Evolutionary conservation across 2,113 vertebrate genomes (phyloP), one percentile per base, ranked within the genome.

Genomic region (Tachycineta bicolor): DNA sequence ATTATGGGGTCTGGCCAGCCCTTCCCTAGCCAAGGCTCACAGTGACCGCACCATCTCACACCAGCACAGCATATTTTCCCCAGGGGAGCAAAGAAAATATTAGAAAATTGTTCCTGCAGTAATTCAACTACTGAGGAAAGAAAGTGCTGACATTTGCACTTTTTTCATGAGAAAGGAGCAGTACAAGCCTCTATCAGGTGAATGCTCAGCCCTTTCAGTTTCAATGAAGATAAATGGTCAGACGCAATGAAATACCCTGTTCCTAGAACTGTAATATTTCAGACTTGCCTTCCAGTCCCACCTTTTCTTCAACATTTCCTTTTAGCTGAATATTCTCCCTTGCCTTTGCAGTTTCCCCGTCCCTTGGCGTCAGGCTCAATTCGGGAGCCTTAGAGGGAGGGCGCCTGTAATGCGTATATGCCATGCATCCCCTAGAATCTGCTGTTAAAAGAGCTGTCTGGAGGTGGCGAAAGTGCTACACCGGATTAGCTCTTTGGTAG

Each of bases 331-430:
- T 69, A 16, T 20, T 44, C 10, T 83, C 44, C 23, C 33, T 44
- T 21, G 12, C 47, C 34, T 44, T 58, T 65, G 22, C 1, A 1
- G 12, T 64, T 80, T 6, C 17, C 11, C 37, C 41, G 14, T 64
- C 0, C 1, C 22, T 58, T 64, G 44, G 10, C 2, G 3, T 18
- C n/a, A 70, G 50, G 43, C 44, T 90, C 25, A 33, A 0, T 70
- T 50, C 58, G 18, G 28, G 33, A 33, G 7, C 16, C 16, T 56
- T 26, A 13, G 41, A 31, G 18, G 14, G 18, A 43, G 9, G 4
- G 26, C 14, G 23, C 15, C 11, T 8, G 2, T 65, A 5, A 33
- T 34, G 28, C 37, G 10, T 16, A 20, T 4, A 4, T 76, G 34
- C 39, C 39, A 8, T 2, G 0, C 2, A 2, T 17, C 9, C 12